Conservation (phyloP, 2,888 invertebrate species). For the Chydorus sphaericus region DNA sequence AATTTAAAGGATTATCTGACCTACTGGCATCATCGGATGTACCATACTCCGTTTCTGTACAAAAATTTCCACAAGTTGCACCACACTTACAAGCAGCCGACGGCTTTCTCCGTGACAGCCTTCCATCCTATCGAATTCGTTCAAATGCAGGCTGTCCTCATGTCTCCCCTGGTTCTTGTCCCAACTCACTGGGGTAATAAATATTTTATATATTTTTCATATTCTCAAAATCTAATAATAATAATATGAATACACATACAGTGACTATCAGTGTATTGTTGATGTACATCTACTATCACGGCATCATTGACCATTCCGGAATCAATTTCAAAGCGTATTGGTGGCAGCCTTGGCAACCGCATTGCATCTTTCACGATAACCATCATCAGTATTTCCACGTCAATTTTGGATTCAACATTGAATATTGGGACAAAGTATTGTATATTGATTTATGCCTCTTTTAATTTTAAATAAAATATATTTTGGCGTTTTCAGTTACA, state of each 20-base stretch:
- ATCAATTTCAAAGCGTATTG: conserved; percentile 52
- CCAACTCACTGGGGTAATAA: conserved; percentile 50
- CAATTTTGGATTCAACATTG: conserved; percentile 58
- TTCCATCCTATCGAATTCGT: conserved; percentile 55
- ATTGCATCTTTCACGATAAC: conserved; percentile 57
- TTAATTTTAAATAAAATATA: too few species aligned
- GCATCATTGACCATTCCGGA: conserved; percentile 59
- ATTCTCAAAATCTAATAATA: background rate
- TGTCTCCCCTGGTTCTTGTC: conserved; percentile 44
- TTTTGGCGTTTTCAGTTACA: conserved; percentile 41
- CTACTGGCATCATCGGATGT: conserved; percentile 48
- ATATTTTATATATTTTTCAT: too few species aligned
- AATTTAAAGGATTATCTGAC: conserved; percentile 44
- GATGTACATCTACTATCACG: conserved; percentile 52
- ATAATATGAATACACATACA: conserved; percentile 23
- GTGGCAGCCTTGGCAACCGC: conserved; percentile 59
- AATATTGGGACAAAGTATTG: conserved; percentile 50
- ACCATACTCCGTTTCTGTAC: conserved; percentile 51
- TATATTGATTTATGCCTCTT: too few species aligned
- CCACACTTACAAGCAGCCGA: conserved; percentile 59
- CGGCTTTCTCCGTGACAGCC: conserved; percentile 57
- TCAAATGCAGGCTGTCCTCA: conserved; percentile 43
- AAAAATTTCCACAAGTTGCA: conserved; percentile 57
- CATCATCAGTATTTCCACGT: conserved; percentile 65
- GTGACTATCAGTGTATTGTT: conserved; percentile 32